These are phyloP conservation scores for Platynereis dumerilii DNA, from an alignment of 2,888 invertebrate genomes.

Conservation along the genomic window DNA sequence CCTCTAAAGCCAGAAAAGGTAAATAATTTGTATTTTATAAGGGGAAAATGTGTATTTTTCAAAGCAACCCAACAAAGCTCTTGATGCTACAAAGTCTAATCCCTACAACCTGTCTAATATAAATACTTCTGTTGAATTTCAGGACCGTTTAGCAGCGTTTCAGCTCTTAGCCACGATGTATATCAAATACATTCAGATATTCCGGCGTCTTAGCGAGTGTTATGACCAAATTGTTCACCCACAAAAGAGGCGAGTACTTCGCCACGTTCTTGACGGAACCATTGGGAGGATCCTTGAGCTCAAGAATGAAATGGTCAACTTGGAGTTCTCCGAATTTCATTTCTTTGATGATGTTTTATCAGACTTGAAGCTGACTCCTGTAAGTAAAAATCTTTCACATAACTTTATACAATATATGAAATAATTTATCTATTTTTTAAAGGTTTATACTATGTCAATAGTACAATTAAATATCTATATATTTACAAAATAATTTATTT, in stretches of 20 bases:
- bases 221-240: constrained; percentile 93
- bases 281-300: constrained; percentile 86
- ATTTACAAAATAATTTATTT: too few species aligned
- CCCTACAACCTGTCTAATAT: too few species aligned
- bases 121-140: constrained; percentile 37
- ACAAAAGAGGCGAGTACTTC: constrained; percentile 84
- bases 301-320: constrained; percentile 84
- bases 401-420: too few species aligned
- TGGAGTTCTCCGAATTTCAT: constrained; percentile 84
- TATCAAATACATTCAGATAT: constrained; percentile 79
- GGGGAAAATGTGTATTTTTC: too few species aligned
- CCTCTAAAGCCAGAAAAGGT: constrained; percentile 63
- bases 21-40: too few species aligned
- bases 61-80: too few species aligned
- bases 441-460: too few species aligned
- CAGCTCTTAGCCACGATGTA: constrained; percentile 69
- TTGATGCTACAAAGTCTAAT: too few species aligned
- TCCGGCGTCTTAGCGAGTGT: constrained; percentile 77
- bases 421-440: too few species aligned
- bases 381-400: constrained; percentile 43
- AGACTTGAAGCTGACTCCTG: constrained; percentile 77
- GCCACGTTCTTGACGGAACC: constrained; percentile 66
- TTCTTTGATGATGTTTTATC: constrained; percentile 83
- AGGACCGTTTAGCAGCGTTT: constrained; percentile 63
- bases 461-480: too few species aligned